Evolutionary conservation across 1,140 invertebrate genomes (phyloP), one percentile per base, ranked within the genome.

Genomic region (Sitophilus oryzae): DNA sequence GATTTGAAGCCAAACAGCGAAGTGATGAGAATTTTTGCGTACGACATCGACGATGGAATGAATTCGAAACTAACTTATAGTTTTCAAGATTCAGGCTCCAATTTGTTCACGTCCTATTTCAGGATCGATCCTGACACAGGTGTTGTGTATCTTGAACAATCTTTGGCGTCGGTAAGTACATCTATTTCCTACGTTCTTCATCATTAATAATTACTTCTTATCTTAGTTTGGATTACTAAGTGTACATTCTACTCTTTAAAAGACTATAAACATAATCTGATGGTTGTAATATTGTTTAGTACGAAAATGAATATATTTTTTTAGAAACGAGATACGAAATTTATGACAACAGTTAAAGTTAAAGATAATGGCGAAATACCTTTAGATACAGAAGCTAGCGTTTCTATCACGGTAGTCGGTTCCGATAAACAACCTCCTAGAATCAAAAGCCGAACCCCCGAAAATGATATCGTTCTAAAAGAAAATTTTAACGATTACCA

Each of bases 21-120:
- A 65, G 88, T 92, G 30, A 89, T 91, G 86, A 77, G 88, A 67
- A 87, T 92, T 66, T 89, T 89, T 34, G 89, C 90, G 2, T 91
- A 88, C 10, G 90, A 93, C 71, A 85, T 90, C 52, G 90, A 93
- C 67, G 87, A 91, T 66, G 87, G 89, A 6, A 82, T 87, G 62
- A 92, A 92, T 74, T 89, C 88, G 25, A 82, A 83, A 56, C 79
- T 93, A 2, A 66, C 70, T 5, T 85, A 84, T 64, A 60, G 54
- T 22, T 65, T 70, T 44, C 25, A 41, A 11, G 57, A 61, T 21
- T 47, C 50, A 25, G n/a, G n/a, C n/a, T 36, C 47, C 34, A 38
- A 19, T 16, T 71, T 77, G 57, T 82, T 85, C 67, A 80, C 78
- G 50, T 75, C 78, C 2, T 91, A 88, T 68, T 92, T 93, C 66